Conservation (phyloP, 2,888 invertebrate genomes). For the Chirona hameri region DNA sequence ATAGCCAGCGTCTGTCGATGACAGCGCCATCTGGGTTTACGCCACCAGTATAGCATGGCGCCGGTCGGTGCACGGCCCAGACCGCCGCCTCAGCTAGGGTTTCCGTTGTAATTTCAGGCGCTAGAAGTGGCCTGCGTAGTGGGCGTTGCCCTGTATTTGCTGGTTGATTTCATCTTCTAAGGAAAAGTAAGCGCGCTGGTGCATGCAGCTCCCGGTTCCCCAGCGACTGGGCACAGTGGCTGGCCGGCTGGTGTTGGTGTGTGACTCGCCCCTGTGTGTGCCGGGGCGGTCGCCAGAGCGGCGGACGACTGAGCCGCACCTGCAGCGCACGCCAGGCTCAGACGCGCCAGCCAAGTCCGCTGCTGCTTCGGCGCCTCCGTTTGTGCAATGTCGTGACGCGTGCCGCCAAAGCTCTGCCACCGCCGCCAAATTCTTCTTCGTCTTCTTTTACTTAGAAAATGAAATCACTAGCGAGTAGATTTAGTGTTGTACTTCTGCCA, state of each 20-base stretch:
- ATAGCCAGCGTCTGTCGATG: too few relatives aligned
- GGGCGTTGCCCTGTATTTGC: constrained; percentile 13
- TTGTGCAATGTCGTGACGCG: background rate
- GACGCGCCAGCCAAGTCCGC: too few relatives aligned
- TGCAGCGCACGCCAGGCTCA: background rate
- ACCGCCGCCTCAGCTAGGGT: background rate
- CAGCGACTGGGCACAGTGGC: too few relatives aligned
- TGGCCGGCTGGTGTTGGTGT: background rate
- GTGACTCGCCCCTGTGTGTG: background rate
- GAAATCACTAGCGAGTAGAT: background rate
- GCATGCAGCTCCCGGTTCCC: background rate
- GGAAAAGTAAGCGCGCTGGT: constrained; percentile 24
- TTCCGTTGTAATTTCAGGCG: constrained; percentile 24
- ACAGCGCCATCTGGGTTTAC: too few relatives aligned
- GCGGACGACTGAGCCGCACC: background rate
- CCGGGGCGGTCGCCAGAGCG: background rate
- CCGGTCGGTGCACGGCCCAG: too few relatives aligned
- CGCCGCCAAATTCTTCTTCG: background rate
- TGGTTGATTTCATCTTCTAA: constrained; percentile 27
- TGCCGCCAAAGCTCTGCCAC: background rate
- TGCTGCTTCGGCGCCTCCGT: background rate
- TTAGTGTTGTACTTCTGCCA: background rate
- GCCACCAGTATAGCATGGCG: too few relatives aligned
- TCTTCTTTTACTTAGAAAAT: background rate
- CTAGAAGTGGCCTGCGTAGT: constrained; percentile 14